Conservation (phyloP, 2,113 vertebrate species). For the Lota lota region DNA sequence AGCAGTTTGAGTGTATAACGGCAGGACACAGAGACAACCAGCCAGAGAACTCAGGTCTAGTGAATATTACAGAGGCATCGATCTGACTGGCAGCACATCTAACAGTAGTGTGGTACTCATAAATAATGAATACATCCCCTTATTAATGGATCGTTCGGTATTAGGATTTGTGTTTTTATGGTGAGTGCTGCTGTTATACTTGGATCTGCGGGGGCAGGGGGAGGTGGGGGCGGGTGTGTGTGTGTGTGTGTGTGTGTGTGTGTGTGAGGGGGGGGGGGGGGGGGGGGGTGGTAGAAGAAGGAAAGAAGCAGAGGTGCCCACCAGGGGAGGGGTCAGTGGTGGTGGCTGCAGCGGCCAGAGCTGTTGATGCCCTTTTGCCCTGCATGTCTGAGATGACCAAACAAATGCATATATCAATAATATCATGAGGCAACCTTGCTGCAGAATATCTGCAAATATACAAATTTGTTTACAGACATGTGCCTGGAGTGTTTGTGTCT, state of each 20-base stretch:
- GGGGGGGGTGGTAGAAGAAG: too few relatives aligned
- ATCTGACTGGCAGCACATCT: constrained; percentile 53
- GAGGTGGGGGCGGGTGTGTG: constrained; percentile 1
- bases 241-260: constrained; percentile 22
- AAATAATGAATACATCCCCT: constrained; percentile 69
- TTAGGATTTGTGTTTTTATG: constrained; percentile 32
- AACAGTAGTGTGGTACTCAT: constrained; percentile 33
- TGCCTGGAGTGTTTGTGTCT: too few relatives aligned
- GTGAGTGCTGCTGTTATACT: constrained; percentile 36
- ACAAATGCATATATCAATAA: too few relatives aligned
- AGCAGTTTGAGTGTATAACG: constrained; percentile 47
- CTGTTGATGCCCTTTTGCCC: too few relatives aligned
- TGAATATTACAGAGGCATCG: constrained; percentile 65
- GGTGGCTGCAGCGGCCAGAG: too few relatives aligned
- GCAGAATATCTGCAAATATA: too few relatives aligned
- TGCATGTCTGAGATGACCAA: too few relatives aligned
- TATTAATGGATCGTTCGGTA: constrained; percentile 40
- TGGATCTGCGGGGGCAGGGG: not conserved
- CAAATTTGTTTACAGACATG: too few relatives aligned
- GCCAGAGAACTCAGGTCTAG: constrained; percentile 52
- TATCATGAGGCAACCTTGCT: too few relatives aligned
- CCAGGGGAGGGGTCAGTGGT: too few relatives aligned
- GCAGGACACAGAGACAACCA: constrained; percentile 27
- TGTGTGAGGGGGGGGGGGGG: not conserved
- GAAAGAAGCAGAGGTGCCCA: too few relatives aligned